phyloP scores from a whole-genome alignment of 1,140 invertebrate genomes.

The Metopolophium dirhodum region DNA sequence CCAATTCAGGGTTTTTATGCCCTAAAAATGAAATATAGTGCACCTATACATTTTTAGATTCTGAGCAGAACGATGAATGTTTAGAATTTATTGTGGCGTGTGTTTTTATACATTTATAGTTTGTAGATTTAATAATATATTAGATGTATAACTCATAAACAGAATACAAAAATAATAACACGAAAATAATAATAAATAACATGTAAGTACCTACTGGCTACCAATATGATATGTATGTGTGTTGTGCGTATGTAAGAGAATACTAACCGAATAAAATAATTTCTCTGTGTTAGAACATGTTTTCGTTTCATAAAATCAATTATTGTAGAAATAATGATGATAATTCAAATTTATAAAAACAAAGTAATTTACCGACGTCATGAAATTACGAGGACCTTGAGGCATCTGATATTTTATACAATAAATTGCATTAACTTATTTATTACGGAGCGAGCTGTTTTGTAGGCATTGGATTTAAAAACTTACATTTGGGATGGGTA shows the following conservation, averaged over 20 bases:
- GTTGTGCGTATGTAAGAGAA: not conserved
- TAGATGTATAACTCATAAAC: not conserved
- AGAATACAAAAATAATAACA: not conserved
- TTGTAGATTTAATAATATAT: not conserved
- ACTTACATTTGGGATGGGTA: not conserved
- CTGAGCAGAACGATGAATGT: no score
- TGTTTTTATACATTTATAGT: not conserved
- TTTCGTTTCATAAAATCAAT: not conserved
- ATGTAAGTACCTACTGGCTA: not conserved
- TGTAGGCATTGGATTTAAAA: not conserved
- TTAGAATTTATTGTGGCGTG: no score
- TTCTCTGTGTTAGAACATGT: not conserved
- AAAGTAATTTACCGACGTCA: not conserved
- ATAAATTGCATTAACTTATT: not conserved
- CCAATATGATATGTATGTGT: not conserved
- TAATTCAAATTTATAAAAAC: not conserved
- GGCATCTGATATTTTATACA: not conserved
- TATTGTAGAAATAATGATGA: not conserved
- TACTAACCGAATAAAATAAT: not conserved
- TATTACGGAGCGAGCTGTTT: not conserved
- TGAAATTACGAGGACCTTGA: not conserved
- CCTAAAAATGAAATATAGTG: no score
- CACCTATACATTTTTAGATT: no score
- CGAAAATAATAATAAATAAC: no score
- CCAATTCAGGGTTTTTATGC: no score